A percentile compares a stretch with the other conserved stretches of the same genome.
phyloP scores from a whole-genome alignment of 2,797 vertebrate species.

The Diglossa cyanea region DNA sequence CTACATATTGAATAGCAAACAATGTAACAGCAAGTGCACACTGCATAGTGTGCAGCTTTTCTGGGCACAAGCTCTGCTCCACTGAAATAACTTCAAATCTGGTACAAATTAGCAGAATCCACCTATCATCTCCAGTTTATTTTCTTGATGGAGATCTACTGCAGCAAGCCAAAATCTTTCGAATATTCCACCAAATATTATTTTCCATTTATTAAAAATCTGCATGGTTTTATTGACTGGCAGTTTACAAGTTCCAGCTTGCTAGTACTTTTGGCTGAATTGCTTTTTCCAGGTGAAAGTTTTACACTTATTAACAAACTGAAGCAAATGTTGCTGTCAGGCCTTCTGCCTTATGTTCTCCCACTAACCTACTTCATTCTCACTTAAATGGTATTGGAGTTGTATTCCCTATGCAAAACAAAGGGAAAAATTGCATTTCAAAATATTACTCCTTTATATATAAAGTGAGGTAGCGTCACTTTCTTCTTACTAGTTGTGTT shows the following conservation, averaged over 20 bases:
- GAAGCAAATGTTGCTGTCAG: neutral
- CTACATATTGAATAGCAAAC: neutral
- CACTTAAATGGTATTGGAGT: neutral
- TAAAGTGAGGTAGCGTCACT: accelerated
- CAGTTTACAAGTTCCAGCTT: neutral
- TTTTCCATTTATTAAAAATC: slow-evolving; percentile 1
- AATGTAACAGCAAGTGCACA: neutral
- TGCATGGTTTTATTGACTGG: neutral
- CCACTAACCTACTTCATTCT: neutral
- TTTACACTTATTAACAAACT: neutral
- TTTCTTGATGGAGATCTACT: neutral
- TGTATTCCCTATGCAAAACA: neutral
- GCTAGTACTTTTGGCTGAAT: neutral
- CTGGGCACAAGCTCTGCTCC: neutral
- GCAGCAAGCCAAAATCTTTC: neutral
- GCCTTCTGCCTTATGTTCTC: neutral
- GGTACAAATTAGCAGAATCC: neutral
- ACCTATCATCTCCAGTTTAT: neutral
- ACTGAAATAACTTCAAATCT: neutral
- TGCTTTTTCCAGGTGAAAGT: neutral
- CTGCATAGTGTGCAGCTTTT: neutral
- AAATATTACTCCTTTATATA: neutral
- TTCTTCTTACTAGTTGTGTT: neutral
- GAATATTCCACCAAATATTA: neutral
- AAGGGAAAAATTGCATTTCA: neutral